Evolutionary conservation across 64 coral and sea anemone species (phyloP).

Genomic region (Catalaphyllia jardinei): DNA sequence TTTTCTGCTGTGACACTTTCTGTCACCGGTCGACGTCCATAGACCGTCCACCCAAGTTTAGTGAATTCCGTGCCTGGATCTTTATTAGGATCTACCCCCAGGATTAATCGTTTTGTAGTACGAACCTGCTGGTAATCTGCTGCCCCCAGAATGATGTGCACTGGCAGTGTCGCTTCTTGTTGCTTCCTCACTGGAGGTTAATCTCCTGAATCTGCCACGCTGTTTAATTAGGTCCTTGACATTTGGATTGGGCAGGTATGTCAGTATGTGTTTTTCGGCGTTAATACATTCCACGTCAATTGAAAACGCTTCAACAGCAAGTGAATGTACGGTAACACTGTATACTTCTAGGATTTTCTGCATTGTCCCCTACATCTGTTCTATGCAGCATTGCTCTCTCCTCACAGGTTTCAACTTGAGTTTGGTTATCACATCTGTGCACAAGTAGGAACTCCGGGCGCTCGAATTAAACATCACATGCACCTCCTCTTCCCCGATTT

Average conservation of each 20-base stretch:
- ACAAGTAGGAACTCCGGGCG: constrained; percentile 54
- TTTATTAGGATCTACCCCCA: constrained; percentile 52
- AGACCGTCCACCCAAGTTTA: constrained; percentile 53
- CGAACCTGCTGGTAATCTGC: constrained; percentile 37
- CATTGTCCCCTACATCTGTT: constrained; percentile 47
- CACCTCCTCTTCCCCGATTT: constrained; percentile 8
- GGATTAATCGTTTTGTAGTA: constrained; percentile 15
- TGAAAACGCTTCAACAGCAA: constrained; percentile 22
- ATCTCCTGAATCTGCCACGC: no score
- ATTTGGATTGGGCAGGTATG: constrained; percentile 39
- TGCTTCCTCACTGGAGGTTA: no score
- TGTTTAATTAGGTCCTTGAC: constrained; percentile 37
- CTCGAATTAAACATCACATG: constrained; percentile 54
- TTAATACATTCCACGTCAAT: constrained; percentile 39
- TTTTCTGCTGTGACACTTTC: no score
- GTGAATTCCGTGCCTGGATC: constrained; percentile 66
- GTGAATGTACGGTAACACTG: constrained; percentile 16
- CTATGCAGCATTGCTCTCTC: constrained; percentile 21
- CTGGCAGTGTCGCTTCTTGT: no score
- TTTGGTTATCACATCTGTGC: constrained; percentile 50
- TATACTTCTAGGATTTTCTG: constrained; percentile 29
- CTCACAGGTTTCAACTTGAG: constrained; percentile 34
- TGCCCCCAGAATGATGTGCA: no score
- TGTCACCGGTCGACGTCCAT: constrained; percentile 19
- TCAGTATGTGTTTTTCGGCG: no score